phyloP scores from a whole-genome alignment of 2,797 vertebrate genomes.

The Gadopsis bispinosus region DNA sequence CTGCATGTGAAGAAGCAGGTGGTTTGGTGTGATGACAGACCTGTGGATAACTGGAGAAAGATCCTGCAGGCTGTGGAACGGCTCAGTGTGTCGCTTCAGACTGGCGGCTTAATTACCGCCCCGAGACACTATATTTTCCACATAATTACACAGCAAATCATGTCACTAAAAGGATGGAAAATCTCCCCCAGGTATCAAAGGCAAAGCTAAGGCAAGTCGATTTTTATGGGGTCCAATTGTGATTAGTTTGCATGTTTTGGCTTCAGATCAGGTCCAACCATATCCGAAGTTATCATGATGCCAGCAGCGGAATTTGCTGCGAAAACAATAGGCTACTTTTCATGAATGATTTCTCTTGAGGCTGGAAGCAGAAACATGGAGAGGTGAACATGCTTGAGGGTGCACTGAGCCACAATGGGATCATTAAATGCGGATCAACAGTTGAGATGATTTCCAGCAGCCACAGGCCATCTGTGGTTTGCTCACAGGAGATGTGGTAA shows the following conservation, averaged over 20 bases:
- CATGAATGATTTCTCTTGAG: constrained; percentile 15
- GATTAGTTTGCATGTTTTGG: constrained; percentile 7
- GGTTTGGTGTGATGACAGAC: constrained; percentile 43
- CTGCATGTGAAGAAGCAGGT: constrained; percentile 52
- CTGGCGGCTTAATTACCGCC: constrained; percentile 46
- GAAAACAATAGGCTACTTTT: background rate
- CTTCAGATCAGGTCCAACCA: constrained; percentile 12
- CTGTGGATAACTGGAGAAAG: constrained; percentile 24
- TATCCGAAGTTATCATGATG: constrained; percentile 26
- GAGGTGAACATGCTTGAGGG: constrained; percentile 8
- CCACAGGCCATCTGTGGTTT: constrained; percentile 57
- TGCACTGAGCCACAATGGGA: constrained; percentile 7
- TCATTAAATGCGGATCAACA: constrained; percentile 35
- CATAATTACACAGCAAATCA: constrained; percentile 46
- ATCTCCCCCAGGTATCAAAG: background rate
- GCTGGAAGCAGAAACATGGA: constrained; percentile 11
- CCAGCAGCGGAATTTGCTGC: constrained; percentile 12
- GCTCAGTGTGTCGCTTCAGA: constrained; percentile 38
- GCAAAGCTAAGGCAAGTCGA: background rate
- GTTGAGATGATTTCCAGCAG: constrained; percentile 40
- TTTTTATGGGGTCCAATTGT: background rate
- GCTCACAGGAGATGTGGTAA: constrained; percentile 44
- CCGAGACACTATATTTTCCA: constrained; percentile 35
- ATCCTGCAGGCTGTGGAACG: constrained; percentile 19
- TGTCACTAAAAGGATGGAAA: constrained; percentile 15